phyloP scores from a whole-genome alignment of 2,888 invertebrate genomes.

The Coleophora deauratella region DNA sequence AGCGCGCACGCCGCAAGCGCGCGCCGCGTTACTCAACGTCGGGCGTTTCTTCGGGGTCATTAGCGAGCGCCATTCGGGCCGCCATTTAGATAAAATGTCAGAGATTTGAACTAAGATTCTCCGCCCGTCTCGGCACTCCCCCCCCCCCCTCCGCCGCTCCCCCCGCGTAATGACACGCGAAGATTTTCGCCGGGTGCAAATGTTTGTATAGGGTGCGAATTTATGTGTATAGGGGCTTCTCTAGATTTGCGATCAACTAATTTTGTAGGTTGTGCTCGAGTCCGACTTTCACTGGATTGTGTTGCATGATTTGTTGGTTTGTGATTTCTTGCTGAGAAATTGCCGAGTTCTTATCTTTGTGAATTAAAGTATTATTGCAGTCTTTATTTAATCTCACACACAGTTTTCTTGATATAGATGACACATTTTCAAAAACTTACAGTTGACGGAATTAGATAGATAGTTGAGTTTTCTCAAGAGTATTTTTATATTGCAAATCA shows the following conservation, averaged over 20 bases:
- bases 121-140: constrained; percentile 14
- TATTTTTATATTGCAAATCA: too few relatives aligned
- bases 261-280: constrained; percentile 18
- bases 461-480: too few relatives aligned
- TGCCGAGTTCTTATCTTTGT: too few relatives aligned
- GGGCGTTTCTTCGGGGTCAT: constrained; percentile 66
- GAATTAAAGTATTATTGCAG: too few relatives aligned
- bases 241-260: constrained; percentile 13
- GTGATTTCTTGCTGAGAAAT: constrained; percentile 5
- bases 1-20: too few relatives aligned
- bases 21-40: too few relatives aligned
- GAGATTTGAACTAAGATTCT: constrained; percentile 70
- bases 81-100: constrained; percentile 74
- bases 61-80: constrained; percentile 67
- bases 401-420: too few relatives aligned
- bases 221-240: constrained; percentile 38
- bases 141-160: constrained; percentile 15
- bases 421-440: too few relatives aligned
- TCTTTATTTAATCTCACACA: too few relatives aligned
- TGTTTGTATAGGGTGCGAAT: constrained; percentile 71
- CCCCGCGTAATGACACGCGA: constrained; percentile 69
- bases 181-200: constrained; percentile 68
- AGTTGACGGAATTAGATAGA: too few relatives aligned
- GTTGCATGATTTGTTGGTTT: constrained; percentile 7
- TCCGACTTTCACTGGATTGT: constrained; percentile 21